Percentiles rank a stretch among this genome's conserved stretches.
Evolutionary conservation across 2,797 vertebrate species (phyloP).

Genomic region (Muraenolepis orangiensis): DNA sequence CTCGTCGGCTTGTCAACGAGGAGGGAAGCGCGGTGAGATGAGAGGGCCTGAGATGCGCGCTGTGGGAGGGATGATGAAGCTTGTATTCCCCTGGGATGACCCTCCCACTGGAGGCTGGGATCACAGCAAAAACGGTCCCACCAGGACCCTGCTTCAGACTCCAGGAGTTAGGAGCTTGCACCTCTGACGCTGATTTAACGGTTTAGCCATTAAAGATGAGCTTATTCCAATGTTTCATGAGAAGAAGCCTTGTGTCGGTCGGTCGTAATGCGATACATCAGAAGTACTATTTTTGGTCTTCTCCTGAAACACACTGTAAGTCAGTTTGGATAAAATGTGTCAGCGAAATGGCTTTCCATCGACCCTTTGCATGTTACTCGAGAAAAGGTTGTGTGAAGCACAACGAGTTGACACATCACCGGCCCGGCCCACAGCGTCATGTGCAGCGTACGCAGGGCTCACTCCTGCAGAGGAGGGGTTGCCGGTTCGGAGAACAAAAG

Average conservation of each 20-base stretch:
- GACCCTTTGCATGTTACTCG: background rate
- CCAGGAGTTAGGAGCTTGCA: conserved; percentile 5
- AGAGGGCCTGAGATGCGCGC: conserved; percentile 49
- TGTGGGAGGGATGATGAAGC: conserved; percentile 63
- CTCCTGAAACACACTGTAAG: background rate
- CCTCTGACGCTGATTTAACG: background rate
- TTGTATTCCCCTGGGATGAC: conserved; percentile 68
- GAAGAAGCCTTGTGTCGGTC: background rate
- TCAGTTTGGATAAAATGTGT: background rate
- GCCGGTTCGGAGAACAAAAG: conserved; percentile 57
- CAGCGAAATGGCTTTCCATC: background rate
- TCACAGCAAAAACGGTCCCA: conserved; percentile 66
- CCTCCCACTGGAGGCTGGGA: conserved; percentile 68
- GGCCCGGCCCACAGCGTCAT: conserved; percentile 30
- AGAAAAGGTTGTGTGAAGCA: background rate
- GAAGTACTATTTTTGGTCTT: background rate
- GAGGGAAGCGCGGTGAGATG: conserved; percentile 32
- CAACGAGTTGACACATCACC: conserved; percentile 20
- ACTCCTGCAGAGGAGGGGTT: conserved; percentile 44
- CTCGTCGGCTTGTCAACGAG: background rate
- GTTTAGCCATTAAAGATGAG: background rate
- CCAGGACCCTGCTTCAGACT: conserved; percentile 56
- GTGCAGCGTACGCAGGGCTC: conserved; percentile 27
- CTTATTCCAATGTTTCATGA: background rate
- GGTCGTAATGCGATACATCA: background rate